A percentile compares a stretch with the other conserved stretches of the same genome.
Evolutionary conservation across 2,797 vertebrate species (phyloP).

Genomic region (Masticophis lateralis): DNA sequence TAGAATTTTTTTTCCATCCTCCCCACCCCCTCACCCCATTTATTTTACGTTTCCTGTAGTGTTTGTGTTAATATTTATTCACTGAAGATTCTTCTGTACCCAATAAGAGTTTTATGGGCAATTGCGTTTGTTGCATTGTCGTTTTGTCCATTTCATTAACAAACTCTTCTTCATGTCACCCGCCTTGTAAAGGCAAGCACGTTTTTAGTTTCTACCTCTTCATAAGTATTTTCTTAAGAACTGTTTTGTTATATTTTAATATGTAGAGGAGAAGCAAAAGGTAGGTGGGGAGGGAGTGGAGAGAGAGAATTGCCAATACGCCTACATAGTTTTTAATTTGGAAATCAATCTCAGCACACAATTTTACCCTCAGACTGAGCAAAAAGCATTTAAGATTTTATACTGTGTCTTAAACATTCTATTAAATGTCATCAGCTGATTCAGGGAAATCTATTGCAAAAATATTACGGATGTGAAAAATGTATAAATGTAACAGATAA

Average conservation of each 20-base stretch:
- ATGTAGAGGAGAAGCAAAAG: constrained; percentile 66
- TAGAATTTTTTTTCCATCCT: constrained; percentile 71
- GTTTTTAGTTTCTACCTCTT: constrained; percentile 78
- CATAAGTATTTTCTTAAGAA: constrained; percentile 71
- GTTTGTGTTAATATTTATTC: constrained; percentile 90
- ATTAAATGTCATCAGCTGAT: constrained; percentile 81
- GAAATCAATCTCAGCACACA: constrained; percentile 71
- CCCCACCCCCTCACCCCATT: constrained; percentile 63
- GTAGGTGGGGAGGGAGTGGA: constrained; percentile 40
- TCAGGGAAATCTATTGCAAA: constrained; percentile 78
- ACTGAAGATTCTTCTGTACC: constrained; percentile 77
- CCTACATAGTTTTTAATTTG: constrained; percentile 75
- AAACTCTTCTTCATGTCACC: constrained; percentile 81
- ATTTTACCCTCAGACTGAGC: constrained; percentile 64
- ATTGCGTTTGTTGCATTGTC: constrained; percentile 74
- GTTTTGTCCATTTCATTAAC: constrained; percentile 88
- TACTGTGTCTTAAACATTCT: constrained; percentile 77
- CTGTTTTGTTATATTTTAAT: constrained; percentile 72
- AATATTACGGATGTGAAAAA: constrained; percentile 76
- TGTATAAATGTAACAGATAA: constrained; percentile 69
- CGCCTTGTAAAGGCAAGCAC: constrained; percentile 73
- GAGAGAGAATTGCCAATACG: constrained; percentile 18
- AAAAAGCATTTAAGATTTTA: constrained; percentile 74
- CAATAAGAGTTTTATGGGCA: constrained; percentile 82
- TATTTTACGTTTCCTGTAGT: constrained; percentile 79